Evolutionary conservation across 2,797 vertebrate species (phyloP), one percentile per base, ranked within the genome.

Genomic region (Sebastolobus altivelis): DNA sequence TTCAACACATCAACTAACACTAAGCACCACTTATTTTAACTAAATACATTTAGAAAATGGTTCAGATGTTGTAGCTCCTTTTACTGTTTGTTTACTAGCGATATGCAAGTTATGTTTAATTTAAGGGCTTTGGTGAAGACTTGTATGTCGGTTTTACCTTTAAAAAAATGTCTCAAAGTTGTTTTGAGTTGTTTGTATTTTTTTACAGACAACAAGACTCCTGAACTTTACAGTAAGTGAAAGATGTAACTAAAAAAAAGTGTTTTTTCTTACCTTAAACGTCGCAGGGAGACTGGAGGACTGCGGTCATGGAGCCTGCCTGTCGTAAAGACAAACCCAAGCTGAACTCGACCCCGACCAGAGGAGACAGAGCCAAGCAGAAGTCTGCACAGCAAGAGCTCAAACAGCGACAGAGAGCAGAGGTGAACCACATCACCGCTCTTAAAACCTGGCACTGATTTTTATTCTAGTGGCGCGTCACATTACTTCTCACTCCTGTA

Each of bases 301-400:
- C 54, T 2, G 58, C 70, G 13, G 27, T 59, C 80, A 98, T 98
- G 97, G 98, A 99, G 80, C 93, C 96, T 2, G 93, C 96, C 13
- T 94, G 95, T 68, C 96, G 97, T 8, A 98, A 96, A 92, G 97
- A 97, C 92, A 96, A 96, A 73, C 90, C 95, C 8, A 98, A 97
- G 91, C 88, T 96, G 58, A 98, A 97, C 90, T 97, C 97, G 4
- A 95, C 97, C 0, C 95, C 95, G 2, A 96, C 95, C 60, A 94
- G 97, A 86, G 96, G 96, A 61, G 98, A 99, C 91, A 80, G 97
- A 90, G 94, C 95, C 70, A 97, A 95, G 82, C 98, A 97, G 93
- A 98, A 96, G 65, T 96, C 97, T 22, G 97, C 97, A 0, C 97
- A 98, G 87, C 97, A 98, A 55, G 97, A 99, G 93, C 95, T 97